Evolutionary conservation across 1,140 invertebrate species (phyloP).

Genomic region (Drosophila triauraria): DNA sequence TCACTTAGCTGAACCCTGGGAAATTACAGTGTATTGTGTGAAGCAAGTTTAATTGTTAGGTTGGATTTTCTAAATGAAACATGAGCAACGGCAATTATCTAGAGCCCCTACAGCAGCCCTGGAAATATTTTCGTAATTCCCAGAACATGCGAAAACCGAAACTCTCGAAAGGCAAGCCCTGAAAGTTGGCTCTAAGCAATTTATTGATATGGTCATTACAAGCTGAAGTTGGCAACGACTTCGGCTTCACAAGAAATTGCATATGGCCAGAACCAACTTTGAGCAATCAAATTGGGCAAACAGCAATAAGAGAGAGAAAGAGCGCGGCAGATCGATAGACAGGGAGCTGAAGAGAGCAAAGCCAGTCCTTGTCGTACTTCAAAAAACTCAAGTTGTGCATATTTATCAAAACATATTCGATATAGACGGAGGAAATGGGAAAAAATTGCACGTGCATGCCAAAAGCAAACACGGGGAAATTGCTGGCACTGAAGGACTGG

Average conservation of each 20-base stretch:
- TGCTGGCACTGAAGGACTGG: conserved; percentile 41
- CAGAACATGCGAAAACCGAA: conserved; percentile 46
- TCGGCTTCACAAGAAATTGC: conserved; percentile 63
- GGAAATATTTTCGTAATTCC: conserved; percentile 4
- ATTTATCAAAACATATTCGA: conserved; percentile 82
- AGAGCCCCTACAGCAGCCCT: background rate
- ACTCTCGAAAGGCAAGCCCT: background rate
- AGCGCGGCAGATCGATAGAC: background rate
- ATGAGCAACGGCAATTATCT: conserved; percentile 2
- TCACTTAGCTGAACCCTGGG: background rate
- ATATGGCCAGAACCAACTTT: conserved; percentile 71
- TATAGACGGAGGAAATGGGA: conserved; percentile 54
- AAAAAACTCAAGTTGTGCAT: conserved; percentile 75
- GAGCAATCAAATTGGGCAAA: conserved; percentile 80
- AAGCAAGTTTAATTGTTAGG: conserved; percentile 6
- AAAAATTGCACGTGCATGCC: conserved; percentile 73
- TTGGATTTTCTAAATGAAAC: background rate
- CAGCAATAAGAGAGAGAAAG: conserved; percentile 6
- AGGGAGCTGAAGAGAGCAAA: background rate
- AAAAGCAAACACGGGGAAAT: conserved; percentile 71
- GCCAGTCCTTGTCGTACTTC: conserved; percentile 46
- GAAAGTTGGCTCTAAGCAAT: conserved; percentile 23
- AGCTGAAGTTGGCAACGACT: conserved; percentile 51
- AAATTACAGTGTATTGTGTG: background rate
- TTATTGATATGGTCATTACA: conserved; percentile 78